These are phyloP conservation scores for Epizoanthus illoricatus DNA, from an alignment of 92 coral and sea anemone species.

Conservation along the genomic window DNA sequence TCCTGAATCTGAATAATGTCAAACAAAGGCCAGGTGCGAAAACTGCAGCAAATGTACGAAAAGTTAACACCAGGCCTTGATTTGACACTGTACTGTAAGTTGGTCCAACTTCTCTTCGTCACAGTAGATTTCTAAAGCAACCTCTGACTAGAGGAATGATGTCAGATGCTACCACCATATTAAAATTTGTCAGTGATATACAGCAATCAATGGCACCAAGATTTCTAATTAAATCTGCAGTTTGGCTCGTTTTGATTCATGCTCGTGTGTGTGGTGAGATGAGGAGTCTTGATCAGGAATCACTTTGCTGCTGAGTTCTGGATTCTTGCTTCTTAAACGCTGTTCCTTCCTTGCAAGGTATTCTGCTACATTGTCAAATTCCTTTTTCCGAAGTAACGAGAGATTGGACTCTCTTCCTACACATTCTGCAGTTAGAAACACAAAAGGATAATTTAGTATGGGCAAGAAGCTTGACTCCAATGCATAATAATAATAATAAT, in stretches of 20 bases:
- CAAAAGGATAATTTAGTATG: background rate
- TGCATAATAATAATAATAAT: background rate
- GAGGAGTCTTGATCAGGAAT: background rate
- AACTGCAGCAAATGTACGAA: no score
- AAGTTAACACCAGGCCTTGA: no score
- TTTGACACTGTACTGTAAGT: no score
- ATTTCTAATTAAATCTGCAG: background rate
- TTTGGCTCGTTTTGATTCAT: constrained; percentile 8
- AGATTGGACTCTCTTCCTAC: constrained; percentile 65
- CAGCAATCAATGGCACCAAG: no score
- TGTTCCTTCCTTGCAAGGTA: constrained; percentile 84
- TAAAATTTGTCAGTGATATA: no score
- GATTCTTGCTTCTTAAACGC: constrained; percentile 39
- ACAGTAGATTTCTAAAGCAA: no score
- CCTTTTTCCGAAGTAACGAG: constrained; percentile 74
- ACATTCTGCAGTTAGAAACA: constrained; percentile 53
- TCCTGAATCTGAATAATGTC: no score
- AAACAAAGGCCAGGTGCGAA: no score
- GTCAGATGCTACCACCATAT: no score
- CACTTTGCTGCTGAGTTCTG: background rate
- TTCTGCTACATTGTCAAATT: constrained; percentile 71
- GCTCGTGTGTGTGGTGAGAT: background rate
- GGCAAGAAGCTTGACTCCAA: background rate
- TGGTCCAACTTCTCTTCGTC: no score
- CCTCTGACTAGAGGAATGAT: no score